phyloP scores from a whole-genome alignment of 2,797 vertebrate genomes.

The Eutrigla gurnardus region DNA sequence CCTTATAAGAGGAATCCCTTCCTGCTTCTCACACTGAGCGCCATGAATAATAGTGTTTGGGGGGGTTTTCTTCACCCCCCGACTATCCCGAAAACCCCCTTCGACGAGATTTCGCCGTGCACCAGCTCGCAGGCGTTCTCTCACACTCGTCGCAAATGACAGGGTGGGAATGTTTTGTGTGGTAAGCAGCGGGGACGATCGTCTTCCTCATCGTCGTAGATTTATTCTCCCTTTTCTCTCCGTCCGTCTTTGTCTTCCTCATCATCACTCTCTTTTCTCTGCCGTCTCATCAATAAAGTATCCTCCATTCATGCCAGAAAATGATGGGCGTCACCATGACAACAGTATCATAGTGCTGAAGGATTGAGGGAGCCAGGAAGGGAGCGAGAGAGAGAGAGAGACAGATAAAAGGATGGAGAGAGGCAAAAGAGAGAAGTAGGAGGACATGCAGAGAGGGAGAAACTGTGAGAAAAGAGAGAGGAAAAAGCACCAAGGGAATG shows the following conservation, averaged over 20 bases:
- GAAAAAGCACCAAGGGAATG: conserved; percentile 24
- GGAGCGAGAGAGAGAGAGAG: conserved; percentile 27
- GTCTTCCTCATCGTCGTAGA: conserved; percentile 65
- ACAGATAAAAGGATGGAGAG: conserved; percentile 37
- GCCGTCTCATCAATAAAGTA: conserved; percentile 86
- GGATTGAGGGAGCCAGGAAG: conserved; percentile 65
- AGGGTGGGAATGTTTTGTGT: conserved; percentile 68
- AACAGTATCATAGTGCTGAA: conserved; percentile 84
- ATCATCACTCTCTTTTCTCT: conserved; percentile 63
- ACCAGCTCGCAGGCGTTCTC: conserved; percentile 40
- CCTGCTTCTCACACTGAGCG: conserved; percentile 31
- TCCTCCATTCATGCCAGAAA: conserved; percentile 86
- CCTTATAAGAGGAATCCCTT: conserved; percentile 62
- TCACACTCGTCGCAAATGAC: conserved; percentile 63
- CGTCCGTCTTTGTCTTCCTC: conserved; percentile 57
- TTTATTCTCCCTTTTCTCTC: conserved; percentile 54
- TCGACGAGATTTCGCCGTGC: conserved; percentile 27
- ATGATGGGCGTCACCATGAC: conserved; percentile 88
- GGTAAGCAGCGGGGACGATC: conserved; percentile 56
- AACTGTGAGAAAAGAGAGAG: conserved; percentile 11
- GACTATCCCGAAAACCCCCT: conserved; percentile 49
- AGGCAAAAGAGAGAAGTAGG: conserved; percentile 5
- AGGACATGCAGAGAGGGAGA: conserved; percentile 26
- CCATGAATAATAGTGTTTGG: conserved; percentile 55
- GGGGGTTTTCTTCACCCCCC: conserved; percentile 48